Evolutionary conservation across 2,113 vertebrate species (phyloP), one percentile per base, ranked within the genome.

Genomic region (Mungos mungo): DNA sequence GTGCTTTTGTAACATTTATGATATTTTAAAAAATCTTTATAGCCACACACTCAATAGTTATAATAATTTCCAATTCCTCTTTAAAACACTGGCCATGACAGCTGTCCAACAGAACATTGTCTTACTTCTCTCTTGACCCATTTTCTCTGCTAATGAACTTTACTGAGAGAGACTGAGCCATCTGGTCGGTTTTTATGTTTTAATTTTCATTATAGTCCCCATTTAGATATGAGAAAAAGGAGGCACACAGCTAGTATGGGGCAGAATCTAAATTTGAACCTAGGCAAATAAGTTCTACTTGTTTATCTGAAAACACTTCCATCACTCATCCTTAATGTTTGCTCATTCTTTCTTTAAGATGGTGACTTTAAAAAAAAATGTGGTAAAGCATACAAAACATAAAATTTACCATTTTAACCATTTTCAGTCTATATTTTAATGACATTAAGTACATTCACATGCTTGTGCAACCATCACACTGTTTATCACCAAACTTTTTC

Each of bases 21-120:
- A 35, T 91, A 23, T 25, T 88, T 90, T 84, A 21, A 72, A 77
- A 97, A 69, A 93, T 83, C 86, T 90, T 65, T 90, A 66, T 85
- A 87, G 71, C 60, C 88, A 91, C 47, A 95, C 6, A 6, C 50
- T 52, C 12, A 95, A 35, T 29, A 47, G 57, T 93, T 82, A 86
- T 2, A 81, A 60, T 96, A 72, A 90, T 94, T 91, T 52, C 54
- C 27, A 88, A 29, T 54, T 94, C 94, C 63, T 29, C 90, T 54
- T 88, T 68, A n/a, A 50, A 74, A 10, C 25, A n/a, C 33, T 29
- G 25, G 19, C 31, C 31, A 41, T 57, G 38, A 84, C 54, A 82
- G 47, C n/a, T 93, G 92, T 76, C 72, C 15, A 66, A 11, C 7
- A 35, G 38, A 1, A n/a, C 21, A 47, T 33, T 47, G 10, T 69